Conservation (phyloP, 2,113 vertebrate genomes). For the Mormyrus lacerda region DNA sequence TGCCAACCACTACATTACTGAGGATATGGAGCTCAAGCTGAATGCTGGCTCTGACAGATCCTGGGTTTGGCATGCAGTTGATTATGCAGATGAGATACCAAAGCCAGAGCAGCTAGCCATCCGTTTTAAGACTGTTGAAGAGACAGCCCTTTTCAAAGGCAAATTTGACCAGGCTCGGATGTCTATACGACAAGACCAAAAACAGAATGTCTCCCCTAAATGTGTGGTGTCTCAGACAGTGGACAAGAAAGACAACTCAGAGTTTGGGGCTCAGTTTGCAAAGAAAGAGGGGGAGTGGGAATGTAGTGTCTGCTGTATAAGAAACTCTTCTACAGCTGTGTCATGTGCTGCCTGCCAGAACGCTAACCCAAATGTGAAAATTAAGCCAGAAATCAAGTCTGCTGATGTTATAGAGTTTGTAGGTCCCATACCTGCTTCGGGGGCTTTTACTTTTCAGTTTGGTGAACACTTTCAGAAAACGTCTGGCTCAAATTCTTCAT, state of each 20-base stretch:
- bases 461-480: not conserved
- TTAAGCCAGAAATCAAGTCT: slow-evolving; percentile 37
- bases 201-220: slow-evolving; percentile 26
- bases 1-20: slow-evolving; percentile 92
- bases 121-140: slow-evolving; percentile 90
- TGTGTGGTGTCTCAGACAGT: slow-evolving; percentile 11
- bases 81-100: slow-evolving; percentile 88
- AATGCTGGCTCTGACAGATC: slow-evolving; percentile 89
- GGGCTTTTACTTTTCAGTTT: slow-evolving; percentile 14
- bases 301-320: slow-evolving; percentile 65
- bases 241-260: not conserved
- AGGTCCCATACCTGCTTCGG: not conserved
- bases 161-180: slow-evolving; percentile 87
- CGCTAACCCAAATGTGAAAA: slow-evolving; percentile 45
- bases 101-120: slow-evolving; percentile 90
- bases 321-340: slow-evolving; percentile 57
- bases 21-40: slow-evolving; percentile 82
- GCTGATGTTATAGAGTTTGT: slow-evolving; percentile 13
- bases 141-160: slow-evolving; percentile 81
- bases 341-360: slow-evolving; percentile 66
- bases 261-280: slow-evolving; percentile 62
- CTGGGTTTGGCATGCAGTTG: slow-evolving; percentile 92
- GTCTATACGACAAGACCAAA: slow-evolving; percentile 44
- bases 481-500: not conserved
- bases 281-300: slow-evolving; percentile 75